Conservation (phyloP, 2,797 vertebrate genomes). For the Schizothorax lantsangensis region DNA sequence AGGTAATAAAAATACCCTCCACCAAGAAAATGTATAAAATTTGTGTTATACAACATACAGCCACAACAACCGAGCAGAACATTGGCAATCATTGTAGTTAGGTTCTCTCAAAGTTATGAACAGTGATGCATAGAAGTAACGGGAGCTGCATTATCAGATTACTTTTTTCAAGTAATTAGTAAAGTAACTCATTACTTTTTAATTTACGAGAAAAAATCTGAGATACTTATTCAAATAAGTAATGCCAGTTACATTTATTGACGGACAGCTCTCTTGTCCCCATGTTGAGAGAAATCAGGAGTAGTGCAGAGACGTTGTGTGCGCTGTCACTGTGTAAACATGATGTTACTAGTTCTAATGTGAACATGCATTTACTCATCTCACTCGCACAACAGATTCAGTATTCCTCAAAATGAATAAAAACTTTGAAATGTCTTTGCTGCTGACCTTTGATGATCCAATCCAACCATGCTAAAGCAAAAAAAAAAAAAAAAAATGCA, state of each 20-base stretch:
- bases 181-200: background rate
- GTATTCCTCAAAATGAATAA: background rate
- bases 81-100: background rate
- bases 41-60: background rate
- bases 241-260: background rate
- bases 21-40: background rate
- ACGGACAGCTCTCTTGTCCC: background rate
- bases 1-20: constrained; percentile 44
- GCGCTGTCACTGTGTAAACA: too few relatives aligned
- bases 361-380: background rate
- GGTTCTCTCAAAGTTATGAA: background rate
- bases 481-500: too few relatives aligned
- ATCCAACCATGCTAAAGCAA: background rate
- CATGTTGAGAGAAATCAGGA: too few relatives aligned
- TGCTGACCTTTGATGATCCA: background rate
- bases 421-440: background rate
- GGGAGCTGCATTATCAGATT: background rate
- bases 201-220: too few relatives aligned
- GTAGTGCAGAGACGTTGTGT: too few relatives aligned
- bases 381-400: background rate
- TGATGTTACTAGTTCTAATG: too few relatives aligned
- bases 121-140: background rate
- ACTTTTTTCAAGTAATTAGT: background rate
- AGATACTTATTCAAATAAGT: background rate
- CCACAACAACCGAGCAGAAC: background rate